phyloP scores from a whole-genome alignment of 2,113 vertebrate species.

The Sardina pilchardus region DNA sequence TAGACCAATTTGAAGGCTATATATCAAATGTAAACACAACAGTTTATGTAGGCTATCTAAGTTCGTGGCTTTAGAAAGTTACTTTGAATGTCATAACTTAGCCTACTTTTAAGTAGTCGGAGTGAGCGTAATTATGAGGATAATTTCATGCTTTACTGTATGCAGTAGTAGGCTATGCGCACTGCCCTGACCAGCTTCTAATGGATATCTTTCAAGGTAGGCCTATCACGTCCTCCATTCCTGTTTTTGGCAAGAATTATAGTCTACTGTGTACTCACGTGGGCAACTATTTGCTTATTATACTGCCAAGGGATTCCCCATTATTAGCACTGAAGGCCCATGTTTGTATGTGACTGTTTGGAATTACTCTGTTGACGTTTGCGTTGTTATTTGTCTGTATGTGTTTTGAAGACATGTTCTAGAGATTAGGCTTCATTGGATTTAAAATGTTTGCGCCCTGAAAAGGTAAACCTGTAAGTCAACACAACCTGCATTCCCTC shows the following conservation, averaged over 20 bases:
- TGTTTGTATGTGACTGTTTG: background rate
- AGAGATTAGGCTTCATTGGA: background rate
- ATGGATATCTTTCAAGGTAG: too few species aligned
- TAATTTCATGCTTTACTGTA: too few species aligned
- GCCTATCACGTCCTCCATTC: background rate
- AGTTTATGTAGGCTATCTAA: background rate
- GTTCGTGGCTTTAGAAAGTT: background rate
- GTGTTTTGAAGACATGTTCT: background rate
- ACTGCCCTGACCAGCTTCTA: too few species aligned
- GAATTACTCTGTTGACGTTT: background rate
- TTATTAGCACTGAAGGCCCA: background rate
- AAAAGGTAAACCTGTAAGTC: background rate
- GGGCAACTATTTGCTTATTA: background rate
- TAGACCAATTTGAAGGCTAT: background rate
- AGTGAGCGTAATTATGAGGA: too few species aligned
- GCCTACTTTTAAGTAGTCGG: too few species aligned
- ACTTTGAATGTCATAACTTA: too few species aligned
- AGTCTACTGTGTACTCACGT: background rate
- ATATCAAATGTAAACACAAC: background rate
- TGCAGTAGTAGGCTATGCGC: too few species aligned
- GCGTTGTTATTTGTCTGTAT: background rate
- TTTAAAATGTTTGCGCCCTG: conserved; percentile 1
- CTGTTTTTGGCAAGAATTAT: background rate
- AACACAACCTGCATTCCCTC: background rate
- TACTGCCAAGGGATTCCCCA: background rate